Percentiles rank a stretch among this genome's conserved stretches.
These are phyloP conservation scores for Ceratothoa steindachneri DNA, from an alignment of 2,888 invertebrate species.

Conservation along the genomic window DNA sequence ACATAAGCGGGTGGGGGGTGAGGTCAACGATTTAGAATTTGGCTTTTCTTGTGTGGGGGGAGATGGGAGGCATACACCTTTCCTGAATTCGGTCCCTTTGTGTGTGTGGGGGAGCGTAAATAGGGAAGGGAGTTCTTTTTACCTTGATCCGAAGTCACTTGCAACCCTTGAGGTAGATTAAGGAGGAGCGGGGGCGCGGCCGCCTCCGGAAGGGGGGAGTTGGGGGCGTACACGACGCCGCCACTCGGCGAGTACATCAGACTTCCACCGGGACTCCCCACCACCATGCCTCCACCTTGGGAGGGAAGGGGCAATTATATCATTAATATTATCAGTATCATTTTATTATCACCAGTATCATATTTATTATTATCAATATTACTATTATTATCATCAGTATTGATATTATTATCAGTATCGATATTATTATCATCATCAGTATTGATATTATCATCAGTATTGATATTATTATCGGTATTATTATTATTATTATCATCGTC, in stretches of 20 bases:
- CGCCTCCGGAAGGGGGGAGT: not conserved
- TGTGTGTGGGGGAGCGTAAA: too few species aligned
- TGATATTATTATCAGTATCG: not conserved
- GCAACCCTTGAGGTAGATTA: not conserved
- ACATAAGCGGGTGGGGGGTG: too few species aligned
- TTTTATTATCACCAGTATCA: too few species aligned
- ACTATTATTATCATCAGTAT: not conserved
- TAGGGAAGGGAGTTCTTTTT: too few species aligned
- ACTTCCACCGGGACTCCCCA: not conserved
- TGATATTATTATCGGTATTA: not conserved
- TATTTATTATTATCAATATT: not conserved
- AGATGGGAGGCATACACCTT: too few species aligned
- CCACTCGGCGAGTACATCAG: not conserved
- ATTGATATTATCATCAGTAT: not conserved
- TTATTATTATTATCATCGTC: too few species aligned
- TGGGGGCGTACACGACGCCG: slow-evolving; percentile 1
- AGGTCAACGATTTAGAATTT: too few species aligned
- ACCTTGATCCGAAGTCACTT: not conserved
- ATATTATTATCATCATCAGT: not conserved
- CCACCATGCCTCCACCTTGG: not conserved
- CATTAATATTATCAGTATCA: too few species aligned
- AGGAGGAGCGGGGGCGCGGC: not conserved
- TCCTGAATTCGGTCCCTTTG: too few species aligned
- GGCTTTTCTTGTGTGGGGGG: too few species aligned
- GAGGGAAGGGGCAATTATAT: not conserved